These are phyloP conservation scores for Aphelenchoides avenae DNA, from an alignment of 1,140 invertebrate genomes.

Conservation along the genomic window DNA sequence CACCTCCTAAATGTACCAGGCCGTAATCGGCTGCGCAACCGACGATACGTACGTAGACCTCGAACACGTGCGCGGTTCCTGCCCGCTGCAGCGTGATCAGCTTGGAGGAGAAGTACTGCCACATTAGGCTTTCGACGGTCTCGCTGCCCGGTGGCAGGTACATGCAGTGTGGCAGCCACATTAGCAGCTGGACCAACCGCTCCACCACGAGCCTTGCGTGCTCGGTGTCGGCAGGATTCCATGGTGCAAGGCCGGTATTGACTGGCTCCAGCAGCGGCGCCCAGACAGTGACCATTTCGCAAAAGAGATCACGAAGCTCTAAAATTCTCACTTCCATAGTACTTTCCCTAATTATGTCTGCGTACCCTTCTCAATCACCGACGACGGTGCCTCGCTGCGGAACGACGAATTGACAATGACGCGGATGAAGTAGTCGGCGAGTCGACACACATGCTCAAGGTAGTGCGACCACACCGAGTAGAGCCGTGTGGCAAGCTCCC, in stretches of 20 bases:
- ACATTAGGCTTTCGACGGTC: conserved; percentile 33
- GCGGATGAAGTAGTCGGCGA: conserved; percentile 38
- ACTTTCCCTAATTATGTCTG: too few relatives aligned
- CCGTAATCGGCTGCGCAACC: not conserved
- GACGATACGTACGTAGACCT: conserved; percentile 29
- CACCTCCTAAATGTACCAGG: conserved; percentile 18
- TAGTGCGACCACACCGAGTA: conserved; percentile 37
- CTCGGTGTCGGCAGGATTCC: conserved; percentile 19
- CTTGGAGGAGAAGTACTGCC: conserved; percentile 30
- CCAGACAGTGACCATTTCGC: conserved; percentile 13
- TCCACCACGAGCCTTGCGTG: conserved; percentile 22
- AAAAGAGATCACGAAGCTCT: conserved; percentile 7
- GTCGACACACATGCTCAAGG: conserved; percentile 20
- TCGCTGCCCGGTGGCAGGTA: conserved; percentile 39
- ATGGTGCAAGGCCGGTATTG: conserved; percentile 21
- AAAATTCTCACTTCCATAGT: too few relatives aligned
- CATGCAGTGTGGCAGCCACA: conserved; percentile 38
- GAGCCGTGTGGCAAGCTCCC: conserved; percentile 26
- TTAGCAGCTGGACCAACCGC: conserved; percentile 27
- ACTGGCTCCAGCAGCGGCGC: conserved; percentile 34
- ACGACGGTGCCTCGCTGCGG: conserved; percentile 14
- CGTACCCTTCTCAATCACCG: conserved; percentile 37
- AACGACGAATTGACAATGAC: conserved; percentile 20
- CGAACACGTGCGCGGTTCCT: conserved; percentile 33
- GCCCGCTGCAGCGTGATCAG: conserved; percentile 19